These are phyloP conservation scores for Desmodus rotundus DNA, from an alignment of 2,113 vertebrate species.

Conservation along the genomic window DNA sequence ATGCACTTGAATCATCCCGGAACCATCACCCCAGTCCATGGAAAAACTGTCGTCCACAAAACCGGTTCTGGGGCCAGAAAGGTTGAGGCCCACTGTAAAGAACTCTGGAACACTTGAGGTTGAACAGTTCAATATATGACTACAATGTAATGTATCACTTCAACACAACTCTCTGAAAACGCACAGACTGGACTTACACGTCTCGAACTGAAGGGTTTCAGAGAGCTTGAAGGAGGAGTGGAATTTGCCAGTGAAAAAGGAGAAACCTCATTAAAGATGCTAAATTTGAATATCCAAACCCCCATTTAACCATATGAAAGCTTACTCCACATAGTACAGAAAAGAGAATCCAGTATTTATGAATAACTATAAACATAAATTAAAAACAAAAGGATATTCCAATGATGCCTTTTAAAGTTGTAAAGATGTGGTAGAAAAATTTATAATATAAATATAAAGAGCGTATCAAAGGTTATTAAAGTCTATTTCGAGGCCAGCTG, in stretches of 20 bases:
- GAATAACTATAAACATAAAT: constrained; percentile 10
- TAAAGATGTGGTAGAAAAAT: background rate
- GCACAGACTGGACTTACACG: background rate
- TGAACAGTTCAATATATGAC: background rate
- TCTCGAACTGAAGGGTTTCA: background rate
- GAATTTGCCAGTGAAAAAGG: background rate
- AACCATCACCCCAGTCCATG: too few species aligned
- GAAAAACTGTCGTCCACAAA: too few species aligned
- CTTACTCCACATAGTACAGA: constrained; percentile 15
- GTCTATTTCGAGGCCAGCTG: background rate
- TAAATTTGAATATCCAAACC: constrained; percentile 1
- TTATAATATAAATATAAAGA: background rate
- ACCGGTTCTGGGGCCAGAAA: too few species aligned
- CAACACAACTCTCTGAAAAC: background rate
- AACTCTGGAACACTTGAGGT: background rate
- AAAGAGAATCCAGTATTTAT: background rate
- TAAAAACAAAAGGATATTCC: constrained; percentile 35
- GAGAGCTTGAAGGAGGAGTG: constrained; percentile 27
- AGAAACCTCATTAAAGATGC: background rate
- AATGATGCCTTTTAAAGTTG: background rate
- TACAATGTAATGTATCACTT: background rate
- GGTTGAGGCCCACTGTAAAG: background rate
- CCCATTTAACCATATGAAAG: constrained; percentile 9
- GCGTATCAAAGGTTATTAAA: background rate
- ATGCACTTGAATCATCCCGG: too few species aligned